Evolutionary conservation across 2,797 vertebrate genomes (phyloP).

Genomic region (Chiloscyllium punctatum): DNA sequence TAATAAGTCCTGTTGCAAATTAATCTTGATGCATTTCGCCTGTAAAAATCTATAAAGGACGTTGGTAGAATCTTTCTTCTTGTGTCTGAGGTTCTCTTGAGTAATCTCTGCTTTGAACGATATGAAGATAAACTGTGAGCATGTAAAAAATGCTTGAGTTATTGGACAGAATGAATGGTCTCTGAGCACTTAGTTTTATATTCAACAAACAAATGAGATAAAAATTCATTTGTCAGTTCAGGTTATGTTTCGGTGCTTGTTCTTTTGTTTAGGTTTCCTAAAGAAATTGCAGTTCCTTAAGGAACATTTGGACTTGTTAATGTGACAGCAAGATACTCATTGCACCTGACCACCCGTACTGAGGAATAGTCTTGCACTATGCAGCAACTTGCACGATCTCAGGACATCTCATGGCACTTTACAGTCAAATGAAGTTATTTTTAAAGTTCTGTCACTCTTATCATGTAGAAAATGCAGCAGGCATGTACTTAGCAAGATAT

Average conservation of each 20-base stretch:
- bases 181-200: neutral
- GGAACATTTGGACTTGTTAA: neutral
- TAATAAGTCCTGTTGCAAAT: slow-evolving; percentile 16
- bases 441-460: neutral
- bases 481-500: neutral
- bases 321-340: neutral
- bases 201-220: neutral
- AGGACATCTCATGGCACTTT: neutral
- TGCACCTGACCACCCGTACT: no score
- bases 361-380: neutral
- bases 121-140: neutral
- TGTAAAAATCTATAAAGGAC: neutral
- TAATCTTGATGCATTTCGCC: neutral
- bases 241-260: neutral
- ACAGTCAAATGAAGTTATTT: neutral
- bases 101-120: neutral
- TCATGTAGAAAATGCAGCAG: neutral
- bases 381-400: neutral
- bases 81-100: neutral
- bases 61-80: neutral
- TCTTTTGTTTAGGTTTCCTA: neutral
- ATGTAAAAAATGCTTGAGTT: neutral
- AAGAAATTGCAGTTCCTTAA: neutral
- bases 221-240: slow-evolving; percentile 7
- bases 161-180: neutral